Evolutionary conservation across 2,113 vertebrate genomes (phyloP).

Genomic region (Acinonyx jubatus): DNA sequence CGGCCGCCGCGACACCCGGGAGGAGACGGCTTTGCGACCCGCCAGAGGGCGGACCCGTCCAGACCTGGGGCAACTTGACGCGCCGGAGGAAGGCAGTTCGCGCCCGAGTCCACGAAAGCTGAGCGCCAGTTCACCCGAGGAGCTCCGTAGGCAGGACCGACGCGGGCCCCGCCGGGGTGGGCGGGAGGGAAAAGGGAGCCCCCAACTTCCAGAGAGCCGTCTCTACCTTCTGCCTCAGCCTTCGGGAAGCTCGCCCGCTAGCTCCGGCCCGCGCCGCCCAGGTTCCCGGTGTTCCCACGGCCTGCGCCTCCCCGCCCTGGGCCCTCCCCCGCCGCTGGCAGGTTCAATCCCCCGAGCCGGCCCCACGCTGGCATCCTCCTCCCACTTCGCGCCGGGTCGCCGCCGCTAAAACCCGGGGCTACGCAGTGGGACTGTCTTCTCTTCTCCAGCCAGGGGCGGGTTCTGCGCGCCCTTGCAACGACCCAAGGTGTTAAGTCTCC

Average conservation of each 20-base stretch:
- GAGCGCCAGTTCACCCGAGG: background rate
- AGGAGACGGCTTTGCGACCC: background rate
- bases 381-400: background rate
- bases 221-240: background rate
- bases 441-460: background rate
- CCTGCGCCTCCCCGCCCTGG: background rate
- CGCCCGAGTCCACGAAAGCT: background rate
- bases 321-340: background rate
- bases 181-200: background rate
- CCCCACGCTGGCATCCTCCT: conserved; percentile 16
- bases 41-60: background rate
- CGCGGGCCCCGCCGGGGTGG: background rate
- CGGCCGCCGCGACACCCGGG: background rate
- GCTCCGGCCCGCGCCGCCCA: background rate
- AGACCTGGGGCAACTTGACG: background rate
- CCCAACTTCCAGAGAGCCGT: background rate
- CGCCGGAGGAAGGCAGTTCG: background rate
- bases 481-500: background rate
- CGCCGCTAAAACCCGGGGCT: conserved; percentile 15
- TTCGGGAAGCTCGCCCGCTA: background rate
- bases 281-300: background rate
- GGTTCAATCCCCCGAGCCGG: background rate
- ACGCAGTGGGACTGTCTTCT: background rate
- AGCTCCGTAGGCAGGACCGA: background rate
- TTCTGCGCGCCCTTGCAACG: background rate